phyloP scores from a whole-genome alignment of 1,140 invertebrate species.

The Matsumurasca onukii region DNA sequence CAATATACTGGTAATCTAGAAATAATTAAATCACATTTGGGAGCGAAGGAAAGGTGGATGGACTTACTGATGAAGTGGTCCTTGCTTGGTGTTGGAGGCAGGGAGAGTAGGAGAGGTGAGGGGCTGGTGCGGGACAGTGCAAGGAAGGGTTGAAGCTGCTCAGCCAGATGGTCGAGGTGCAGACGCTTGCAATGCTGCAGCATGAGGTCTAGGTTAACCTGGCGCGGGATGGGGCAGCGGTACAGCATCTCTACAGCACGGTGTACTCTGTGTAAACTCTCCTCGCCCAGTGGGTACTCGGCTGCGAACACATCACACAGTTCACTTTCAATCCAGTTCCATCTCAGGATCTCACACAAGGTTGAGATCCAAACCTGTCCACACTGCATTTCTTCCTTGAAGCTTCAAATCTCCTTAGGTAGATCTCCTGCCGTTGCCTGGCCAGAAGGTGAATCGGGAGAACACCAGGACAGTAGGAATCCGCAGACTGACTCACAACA shows the following conservation, averaged over 20 bases:
- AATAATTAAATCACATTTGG: no score
- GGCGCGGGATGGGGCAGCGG: slow-evolving; percentile 8
- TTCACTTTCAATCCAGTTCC: background rate
- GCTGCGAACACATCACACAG: slow-evolving; percentile 5
- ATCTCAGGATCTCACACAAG: background rate
- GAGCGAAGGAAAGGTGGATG: no score
- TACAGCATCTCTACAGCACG: background rate
- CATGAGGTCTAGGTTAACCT: background rate
- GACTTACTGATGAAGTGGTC: no score
- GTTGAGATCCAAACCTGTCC: background rate
- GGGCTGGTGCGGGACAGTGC: background rate
- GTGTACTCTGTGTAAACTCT: background rate
- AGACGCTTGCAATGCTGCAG: background rate
- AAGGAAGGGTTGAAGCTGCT: background rate
- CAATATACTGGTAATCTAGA: no score
- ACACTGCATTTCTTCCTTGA: background rate
- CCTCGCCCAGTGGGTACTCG: slow-evolving; percentile 6
- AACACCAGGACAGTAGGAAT: no score
- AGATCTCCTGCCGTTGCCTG: no score
- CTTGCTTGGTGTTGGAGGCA: no score
- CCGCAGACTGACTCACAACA: background rate
- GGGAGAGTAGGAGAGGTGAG: no score
- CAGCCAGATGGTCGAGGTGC: background rate
- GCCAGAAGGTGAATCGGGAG: no score
- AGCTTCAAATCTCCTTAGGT: background rate